These are phyloP conservation scores for Germaria angustata DNA, from an alignment of 2,888 invertebrate species.

Conservation along the genomic window DNA sequence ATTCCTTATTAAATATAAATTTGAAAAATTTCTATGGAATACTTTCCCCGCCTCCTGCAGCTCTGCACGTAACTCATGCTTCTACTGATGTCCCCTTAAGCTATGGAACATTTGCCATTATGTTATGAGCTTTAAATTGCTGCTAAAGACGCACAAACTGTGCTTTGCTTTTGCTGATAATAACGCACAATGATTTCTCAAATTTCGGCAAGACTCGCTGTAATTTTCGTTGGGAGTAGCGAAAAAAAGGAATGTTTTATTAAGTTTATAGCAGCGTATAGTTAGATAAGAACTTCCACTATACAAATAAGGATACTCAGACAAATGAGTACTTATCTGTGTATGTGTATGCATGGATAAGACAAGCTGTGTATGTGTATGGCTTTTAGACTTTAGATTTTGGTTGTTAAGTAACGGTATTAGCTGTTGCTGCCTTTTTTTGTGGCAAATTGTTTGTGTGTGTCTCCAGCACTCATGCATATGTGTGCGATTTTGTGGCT, in stretches of 20 bases:
- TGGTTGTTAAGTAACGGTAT: constrained; percentile 64
- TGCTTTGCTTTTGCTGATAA: constrained; percentile 2
- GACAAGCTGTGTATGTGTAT: not conserved
- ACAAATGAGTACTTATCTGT: constrained; percentile 1
- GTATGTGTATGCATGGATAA: not conserved
- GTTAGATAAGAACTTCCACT: constrained; percentile 53
- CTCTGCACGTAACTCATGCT: not conserved
- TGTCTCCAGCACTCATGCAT: constrained; percentile 15
- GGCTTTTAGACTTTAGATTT: constrained; percentile 54
- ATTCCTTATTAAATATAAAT: too few species aligned
- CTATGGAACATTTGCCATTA: constrained; percentile 50
- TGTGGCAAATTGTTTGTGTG: not conserved
- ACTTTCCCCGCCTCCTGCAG: constrained; percentile 7
- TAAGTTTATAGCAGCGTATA: constrained; percentile 58
- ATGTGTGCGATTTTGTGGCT: constrained; percentile 60
- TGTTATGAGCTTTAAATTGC: constrained; percentile 51
- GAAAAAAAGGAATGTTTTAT: constrained; percentile 21
- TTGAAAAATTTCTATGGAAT: not conserved
- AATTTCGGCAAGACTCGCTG: not conserved
- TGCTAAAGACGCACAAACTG: constrained; percentile 39
- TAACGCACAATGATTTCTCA: constrained; percentile 4
- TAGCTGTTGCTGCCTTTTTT: constrained; percentile 36
- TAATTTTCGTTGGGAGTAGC: constrained; percentile 22
- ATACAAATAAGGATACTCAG: constrained; percentile 10
- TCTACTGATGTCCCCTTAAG: not conserved